Base-by-base conservation (phyloP, 2,113 vertebrate genomes). In the Phyllostomus hastatus region DNA sequence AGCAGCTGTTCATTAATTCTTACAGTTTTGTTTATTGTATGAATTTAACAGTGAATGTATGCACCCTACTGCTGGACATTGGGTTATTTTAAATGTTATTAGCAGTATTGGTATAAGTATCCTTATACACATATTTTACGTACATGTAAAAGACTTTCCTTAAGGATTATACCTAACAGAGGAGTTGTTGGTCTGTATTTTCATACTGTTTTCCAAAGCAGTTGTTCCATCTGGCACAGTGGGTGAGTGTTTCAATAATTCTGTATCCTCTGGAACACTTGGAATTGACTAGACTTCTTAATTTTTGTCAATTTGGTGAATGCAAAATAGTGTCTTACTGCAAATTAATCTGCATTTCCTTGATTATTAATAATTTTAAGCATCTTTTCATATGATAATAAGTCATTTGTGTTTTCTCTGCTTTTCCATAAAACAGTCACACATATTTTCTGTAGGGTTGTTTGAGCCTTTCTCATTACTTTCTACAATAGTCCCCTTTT, bases 81-180 rank as follows among this genome's bases (percentile, higher is more conserved):
- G 64, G 28, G 38, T 33, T 75, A 88, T 16, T 82, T 90, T 82
- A 81, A 72, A 87, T 88, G 89, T 96, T 85, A 89, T 73, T 87
- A 89, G 92, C 1, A 64, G 35, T 38, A 78, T 20, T 35, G 33
- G 12, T 75, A 72, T 46, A 85, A 50, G 79, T 52, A 82, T 57
- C 9, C 28, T 57, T 75, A 52, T 66, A 86, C 5, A n/a, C 28
- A 28, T 76, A 31, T 61, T 31, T 24, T 14, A n/a, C 41, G 5
- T 38, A 10, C 38, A 78, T 8, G 5, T 50, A 43, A 2, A 81
- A 43, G 35, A 28, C 22, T 70, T 78, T 78, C 24, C 28, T 10
- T 79, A 70, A 91, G 33, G 15, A 38, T 50, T 4, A 57, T 19
- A 61, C 19, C 38, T 46, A 89, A 93, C 31, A 86, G 76, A 84